Conservation (phyloP, 2,113 vertebrate species). For the Tichodroma muraria region DNA sequence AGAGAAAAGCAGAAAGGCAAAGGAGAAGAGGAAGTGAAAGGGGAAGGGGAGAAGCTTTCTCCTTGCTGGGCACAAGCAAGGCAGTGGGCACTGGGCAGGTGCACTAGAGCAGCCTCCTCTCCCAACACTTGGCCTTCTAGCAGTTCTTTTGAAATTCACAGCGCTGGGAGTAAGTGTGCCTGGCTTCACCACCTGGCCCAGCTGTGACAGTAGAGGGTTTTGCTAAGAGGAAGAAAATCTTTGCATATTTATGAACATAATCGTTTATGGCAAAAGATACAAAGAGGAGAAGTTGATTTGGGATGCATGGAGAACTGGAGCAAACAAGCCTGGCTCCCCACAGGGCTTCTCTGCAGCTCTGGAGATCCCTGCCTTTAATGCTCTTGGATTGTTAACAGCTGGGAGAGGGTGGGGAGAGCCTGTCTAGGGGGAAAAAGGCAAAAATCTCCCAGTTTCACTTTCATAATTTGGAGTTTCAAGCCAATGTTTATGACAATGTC, state of each 20-base stretch:
- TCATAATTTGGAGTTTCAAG: constrained; percentile 18
- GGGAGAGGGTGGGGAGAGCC: background rate
- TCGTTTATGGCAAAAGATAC: background rate
- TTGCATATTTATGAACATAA: background rate
- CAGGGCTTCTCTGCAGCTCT: background rate
- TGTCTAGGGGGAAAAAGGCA: background rate
- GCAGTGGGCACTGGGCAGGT: accelerated
- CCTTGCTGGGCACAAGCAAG: background rate
- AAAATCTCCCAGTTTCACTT: background rate
- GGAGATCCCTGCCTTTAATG: background rate
- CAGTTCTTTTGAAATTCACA: background rate
- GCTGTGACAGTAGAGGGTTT: background rate
- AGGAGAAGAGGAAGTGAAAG: background rate
- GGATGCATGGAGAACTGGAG: background rate
- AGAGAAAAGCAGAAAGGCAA: background rate
- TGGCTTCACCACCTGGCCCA: background rate
- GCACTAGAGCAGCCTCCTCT: background rate
- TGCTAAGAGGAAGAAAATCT: background rate
- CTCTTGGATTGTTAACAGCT: background rate
- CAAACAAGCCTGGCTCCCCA: background rate
- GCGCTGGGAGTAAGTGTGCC: background rate
- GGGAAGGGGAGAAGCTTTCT: background rate
- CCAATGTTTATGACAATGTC: background rate
- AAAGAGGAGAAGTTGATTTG: background rate
- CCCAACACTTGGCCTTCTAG: background rate